These are phyloP conservation scores for Aptenodytes forsteri DNA, from an alignment of 2,113 vertebrate genomes.

Conservation along the genomic window DNA sequence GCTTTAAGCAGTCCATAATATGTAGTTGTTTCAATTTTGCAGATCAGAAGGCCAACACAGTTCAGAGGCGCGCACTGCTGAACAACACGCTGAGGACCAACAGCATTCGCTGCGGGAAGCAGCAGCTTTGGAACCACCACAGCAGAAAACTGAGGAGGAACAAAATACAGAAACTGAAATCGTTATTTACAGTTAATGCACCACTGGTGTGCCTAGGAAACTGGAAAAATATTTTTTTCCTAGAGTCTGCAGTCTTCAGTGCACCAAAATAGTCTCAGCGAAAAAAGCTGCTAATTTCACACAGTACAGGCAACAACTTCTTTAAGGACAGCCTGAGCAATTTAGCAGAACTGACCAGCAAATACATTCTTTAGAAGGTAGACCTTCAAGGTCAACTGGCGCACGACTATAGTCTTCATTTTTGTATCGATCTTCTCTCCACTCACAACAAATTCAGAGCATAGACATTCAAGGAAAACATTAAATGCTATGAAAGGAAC, in stretches of 20 bases:
- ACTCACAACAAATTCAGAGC: not conserved
- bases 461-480: not conserved
- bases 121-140: not conserved
- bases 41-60: not conserved
- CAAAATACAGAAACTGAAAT: not conserved
- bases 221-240: not conserved
- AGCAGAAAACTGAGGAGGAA: not conserved
- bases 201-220: not conserved
- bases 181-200: not conserved
- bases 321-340: not conserved
- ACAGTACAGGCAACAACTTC: accelerated
- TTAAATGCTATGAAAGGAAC: not conserved
- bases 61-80: not conserved
- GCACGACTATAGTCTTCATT: not conserved
- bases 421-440: not conserved
- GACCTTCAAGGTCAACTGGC: not conserved
- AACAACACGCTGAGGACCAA: accelerated
- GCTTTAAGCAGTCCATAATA: not conserved
- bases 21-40: accelerated
- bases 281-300: not conserved
- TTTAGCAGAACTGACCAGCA: not conserved
- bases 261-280: not conserved
- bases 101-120: not conserved
- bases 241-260: not conserved
- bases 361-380: accelerated